Evolutionary conservation across 2,113 vertebrate species (phyloP).

Genomic region (Neomonachus schauinslandi): DNA sequence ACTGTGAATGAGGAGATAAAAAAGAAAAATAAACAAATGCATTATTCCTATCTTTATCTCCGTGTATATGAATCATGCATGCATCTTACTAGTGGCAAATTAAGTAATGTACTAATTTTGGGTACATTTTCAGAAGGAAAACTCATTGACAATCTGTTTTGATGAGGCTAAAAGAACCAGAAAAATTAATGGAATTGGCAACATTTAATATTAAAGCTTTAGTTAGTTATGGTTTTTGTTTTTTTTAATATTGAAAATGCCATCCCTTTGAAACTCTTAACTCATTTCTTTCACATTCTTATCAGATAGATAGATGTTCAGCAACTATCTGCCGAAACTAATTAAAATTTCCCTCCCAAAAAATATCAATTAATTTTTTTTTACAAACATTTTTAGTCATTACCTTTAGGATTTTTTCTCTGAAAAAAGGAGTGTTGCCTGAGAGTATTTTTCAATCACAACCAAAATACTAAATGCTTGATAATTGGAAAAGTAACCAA

Average conservation of each 20-base stretch:
- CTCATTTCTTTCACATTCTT: slow-evolving; percentile 54
- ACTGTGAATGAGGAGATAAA: slow-evolving; percentile 77
- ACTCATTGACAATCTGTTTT: slow-evolving; percentile 72
- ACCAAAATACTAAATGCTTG: neutral
- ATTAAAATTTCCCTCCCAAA: slow-evolving; percentile 60
- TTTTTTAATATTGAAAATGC: slow-evolving; percentile 53
- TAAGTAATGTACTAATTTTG: slow-evolving; percentile 66
- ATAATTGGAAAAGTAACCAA: neutral
- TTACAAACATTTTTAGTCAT: neutral
- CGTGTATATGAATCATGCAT: slow-evolving; percentile 78
- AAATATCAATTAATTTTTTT: slow-evolving; percentile 48
- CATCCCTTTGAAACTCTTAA: slow-evolving; percentile 64
- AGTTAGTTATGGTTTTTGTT: neutral
- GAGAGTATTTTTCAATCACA: slow-evolving; percentile 10
- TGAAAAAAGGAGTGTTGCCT: slow-evolving; percentile 24
- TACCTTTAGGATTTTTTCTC: neutral
- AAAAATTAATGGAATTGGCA: slow-evolving; percentile 22
- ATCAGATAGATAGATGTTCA: slow-evolving; percentile 59
- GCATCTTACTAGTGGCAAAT: slow-evolving; percentile 67
- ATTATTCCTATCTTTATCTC: slow-evolving; percentile 67
- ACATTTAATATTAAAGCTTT: slow-evolving; percentile 44
- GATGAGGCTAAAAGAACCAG: neutral
- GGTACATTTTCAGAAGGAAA: slow-evolving; percentile 36
- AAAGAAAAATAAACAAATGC: slow-evolving; percentile 72
- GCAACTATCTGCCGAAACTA: slow-evolving; percentile 59